A percentile compares a stretch with the other conserved stretches of the same genome.
Conservation (phyloP, 1,140 invertebrate species). For the Dendroctonus valens region DNA sequence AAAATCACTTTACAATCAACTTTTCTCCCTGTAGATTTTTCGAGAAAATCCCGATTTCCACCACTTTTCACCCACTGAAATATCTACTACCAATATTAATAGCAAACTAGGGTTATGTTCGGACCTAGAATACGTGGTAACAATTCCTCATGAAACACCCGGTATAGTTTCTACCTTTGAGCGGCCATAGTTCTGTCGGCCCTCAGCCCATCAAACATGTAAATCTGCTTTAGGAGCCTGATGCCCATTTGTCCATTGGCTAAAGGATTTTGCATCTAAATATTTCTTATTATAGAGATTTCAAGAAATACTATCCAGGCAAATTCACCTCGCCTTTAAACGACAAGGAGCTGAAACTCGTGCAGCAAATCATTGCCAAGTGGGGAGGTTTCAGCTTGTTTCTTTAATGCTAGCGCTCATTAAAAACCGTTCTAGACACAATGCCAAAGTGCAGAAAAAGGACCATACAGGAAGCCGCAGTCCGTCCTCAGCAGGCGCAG, state of each 20-base stretch:
- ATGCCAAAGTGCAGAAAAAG: constrained; percentile 14
- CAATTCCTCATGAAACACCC: too few species aligned
- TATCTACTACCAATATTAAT: too few species aligned
- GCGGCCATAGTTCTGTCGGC: constrained; percentile 84
- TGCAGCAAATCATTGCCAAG: constrained; percentile 30
- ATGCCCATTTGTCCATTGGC: neutral
- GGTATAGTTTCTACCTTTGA: constrained; percentile 46
- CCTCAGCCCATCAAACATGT: constrained; percentile 82
- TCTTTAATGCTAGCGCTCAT: neutral
- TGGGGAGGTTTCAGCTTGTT: constrained; percentile 10
- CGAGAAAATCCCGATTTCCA: too few species aligned
- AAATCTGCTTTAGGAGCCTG: constrained; percentile 70
- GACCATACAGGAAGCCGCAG: neutral
- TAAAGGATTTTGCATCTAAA: neutral
- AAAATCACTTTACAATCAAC: too few species aligned
- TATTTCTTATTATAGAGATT: constrained; percentile 23
- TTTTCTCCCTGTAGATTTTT: too few species aligned
- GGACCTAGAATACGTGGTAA: too few species aligned
- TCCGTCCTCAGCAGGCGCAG: neutral
- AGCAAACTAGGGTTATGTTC: too few species aligned
- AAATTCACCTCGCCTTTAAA: constrained; percentile 20
- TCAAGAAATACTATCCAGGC: constrained; percentile 10
- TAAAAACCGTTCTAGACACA: constrained; percentile 5
- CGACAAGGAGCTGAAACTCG: constrained; percentile 31
- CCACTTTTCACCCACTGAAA: too few species aligned